Base-by-base conservation (phyloP, 2,113 vertebrate genomes). In the Pimephales promelas region DNA sequence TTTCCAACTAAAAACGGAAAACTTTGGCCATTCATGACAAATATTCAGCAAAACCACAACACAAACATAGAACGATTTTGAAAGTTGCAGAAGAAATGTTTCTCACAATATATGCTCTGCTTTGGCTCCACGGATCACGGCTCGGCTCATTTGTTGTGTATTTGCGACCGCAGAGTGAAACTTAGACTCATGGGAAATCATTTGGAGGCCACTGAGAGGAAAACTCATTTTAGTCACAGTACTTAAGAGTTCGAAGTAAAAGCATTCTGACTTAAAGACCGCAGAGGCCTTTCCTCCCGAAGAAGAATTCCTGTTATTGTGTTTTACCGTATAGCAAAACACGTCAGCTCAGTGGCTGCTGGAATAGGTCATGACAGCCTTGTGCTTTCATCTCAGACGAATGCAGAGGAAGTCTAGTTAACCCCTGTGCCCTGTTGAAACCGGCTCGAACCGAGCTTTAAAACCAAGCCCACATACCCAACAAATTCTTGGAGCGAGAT, bases 131-230 rank as follows among this genome's bases (percentile, higher is more conserved):
- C 31, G 43, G 43, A 66, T 80, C 61, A 66, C 6, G 10, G 78
- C 43, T 80, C 78, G 66, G 43, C 61, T 80, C 78, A 66, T 80
- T 80, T 80, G 78, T 34, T 66, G 26, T 80, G 61, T 66, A 34
- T 49, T 66, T 52, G 61, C 10, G 26, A 80, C 43, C 78, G 18
- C 78, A 34, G 57, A 66, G 43, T 31, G 78, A 80, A 80, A 80
- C 20, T 5, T 47, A 66, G 61, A 66, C 78, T 66, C 78, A 52
- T 80, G 78, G 78, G 78, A 80, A 80, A 80, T 80, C 26, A 80
- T 66, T 64, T 34, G 43, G 24, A 28, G 57, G 56, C 20, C 77
- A 22, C 16, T 22, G 56, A 79, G 40, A 66, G 59, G 78, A 80
- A 80, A 80, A 80, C 59, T 80, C 40, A 64, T 64, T 79, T 62